Evolutionary conservation across 2,113 vertebrate species (phyloP).

Genomic region (Otocyon megalotis): DNA sequence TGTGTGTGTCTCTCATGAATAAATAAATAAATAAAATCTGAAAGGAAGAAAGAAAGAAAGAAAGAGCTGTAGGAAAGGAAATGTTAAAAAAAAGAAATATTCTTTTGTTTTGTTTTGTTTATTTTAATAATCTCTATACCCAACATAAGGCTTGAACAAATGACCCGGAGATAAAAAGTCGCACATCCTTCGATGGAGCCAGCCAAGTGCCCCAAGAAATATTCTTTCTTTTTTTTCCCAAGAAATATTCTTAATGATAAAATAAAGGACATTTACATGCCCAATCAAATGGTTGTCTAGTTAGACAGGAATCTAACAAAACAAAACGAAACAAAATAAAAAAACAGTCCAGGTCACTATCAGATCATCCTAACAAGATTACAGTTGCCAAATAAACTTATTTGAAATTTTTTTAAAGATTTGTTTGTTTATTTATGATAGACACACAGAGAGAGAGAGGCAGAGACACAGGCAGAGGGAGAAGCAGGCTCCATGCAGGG

Average conservation of each 20-base stretch:
- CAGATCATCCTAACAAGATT: neutral
- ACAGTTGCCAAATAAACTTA: neutral
- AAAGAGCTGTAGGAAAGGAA: no score
- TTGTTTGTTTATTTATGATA: no score
- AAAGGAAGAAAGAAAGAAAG: no score
- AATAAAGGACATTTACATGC: neutral
- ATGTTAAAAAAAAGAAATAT: no score
- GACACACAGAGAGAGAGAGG: no score
- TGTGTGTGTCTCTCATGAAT: no score
- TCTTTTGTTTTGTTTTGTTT: neutral
- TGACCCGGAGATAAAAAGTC: neutral
- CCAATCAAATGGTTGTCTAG: neutral
- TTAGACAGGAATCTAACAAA: neutral
- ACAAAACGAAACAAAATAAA: neutral
- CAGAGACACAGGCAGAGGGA: no score
- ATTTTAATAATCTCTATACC: neutral
- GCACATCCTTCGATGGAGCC: neutral
- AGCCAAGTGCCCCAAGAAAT: neutral
- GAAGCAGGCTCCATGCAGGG: no score
- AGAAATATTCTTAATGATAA: neutral
- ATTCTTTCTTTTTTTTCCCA: neutral
- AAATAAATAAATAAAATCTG: no score
- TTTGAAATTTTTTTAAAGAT: neutral
- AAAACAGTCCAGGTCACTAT: neutral
- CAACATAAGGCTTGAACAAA: neutral